A percentile compares a stretch with the other conserved stretches of the same genome.
Conservation (phyloP, 2,888 invertebrate species). For the Ceramica pisi region DNA sequence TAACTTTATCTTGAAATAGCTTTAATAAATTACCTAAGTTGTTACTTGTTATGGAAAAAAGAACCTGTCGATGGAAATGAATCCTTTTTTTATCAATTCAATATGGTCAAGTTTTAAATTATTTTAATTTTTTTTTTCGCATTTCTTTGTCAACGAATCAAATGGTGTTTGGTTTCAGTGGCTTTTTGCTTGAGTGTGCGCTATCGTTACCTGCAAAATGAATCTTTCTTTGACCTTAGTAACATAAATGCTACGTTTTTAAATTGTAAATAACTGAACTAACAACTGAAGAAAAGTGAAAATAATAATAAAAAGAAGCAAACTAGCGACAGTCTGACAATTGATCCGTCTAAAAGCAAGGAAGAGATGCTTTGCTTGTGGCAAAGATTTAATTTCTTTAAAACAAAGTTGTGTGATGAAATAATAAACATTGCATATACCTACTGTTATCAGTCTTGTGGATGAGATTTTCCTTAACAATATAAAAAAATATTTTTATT, state of each 20-base stretch:
- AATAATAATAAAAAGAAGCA: neutral
- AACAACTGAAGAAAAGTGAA: neutral
- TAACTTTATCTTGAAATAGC: conserved; percentile 3
- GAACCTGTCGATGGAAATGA: neutral
- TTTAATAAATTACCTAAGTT: conserved; percentile 13
- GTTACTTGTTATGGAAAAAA: neutral
- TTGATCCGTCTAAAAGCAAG: neutral
- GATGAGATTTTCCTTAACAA: too few relatives aligned
- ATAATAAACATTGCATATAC: too few relatives aligned
- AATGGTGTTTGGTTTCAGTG: neutral
- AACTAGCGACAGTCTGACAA: neutral
- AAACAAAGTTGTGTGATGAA: too few relatives aligned
- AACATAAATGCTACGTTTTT: neutral
- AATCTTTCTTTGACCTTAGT: neutral
- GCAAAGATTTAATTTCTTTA: neutral
- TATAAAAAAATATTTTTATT: too few relatives aligned
- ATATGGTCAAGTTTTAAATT: neutral
- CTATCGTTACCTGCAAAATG: neutral
- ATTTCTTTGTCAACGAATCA: neutral
- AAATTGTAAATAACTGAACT: neutral
- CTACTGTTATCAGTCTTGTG: too few relatives aligned
- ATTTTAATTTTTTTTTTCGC: neutral
- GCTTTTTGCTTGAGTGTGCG: neutral
- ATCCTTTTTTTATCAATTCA: neutral
- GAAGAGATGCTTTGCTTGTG: neutral